phyloP scores from a whole-genome alignment of 2,113 vertebrate species.

The Lanius collurio region DNA sequence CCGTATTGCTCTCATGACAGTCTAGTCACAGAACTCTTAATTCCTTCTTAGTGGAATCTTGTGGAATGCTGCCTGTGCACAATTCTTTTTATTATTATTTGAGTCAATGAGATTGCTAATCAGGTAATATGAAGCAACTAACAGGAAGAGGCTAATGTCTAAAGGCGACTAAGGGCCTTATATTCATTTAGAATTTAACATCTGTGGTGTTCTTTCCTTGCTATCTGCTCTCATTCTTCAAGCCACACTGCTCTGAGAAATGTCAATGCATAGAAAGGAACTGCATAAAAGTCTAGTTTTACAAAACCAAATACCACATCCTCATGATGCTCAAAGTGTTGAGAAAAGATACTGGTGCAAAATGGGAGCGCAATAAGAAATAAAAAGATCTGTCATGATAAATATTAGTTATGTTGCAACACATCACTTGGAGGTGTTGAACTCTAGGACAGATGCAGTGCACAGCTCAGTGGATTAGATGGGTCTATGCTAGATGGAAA shows the following conservation, averaged over 20 bases:
- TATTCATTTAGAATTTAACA: not conserved
- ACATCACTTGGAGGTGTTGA: not conserved
- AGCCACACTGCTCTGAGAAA: not conserved
- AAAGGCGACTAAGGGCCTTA: not conserved
- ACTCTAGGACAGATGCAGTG: not conserved
- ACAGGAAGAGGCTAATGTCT: not conserved
- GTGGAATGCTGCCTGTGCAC: not conserved
- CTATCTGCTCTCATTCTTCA: not conserved
- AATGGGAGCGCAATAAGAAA: not conserved
- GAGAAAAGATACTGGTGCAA: not conserved
- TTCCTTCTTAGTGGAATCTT: not conserved
- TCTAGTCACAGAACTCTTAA: not conserved
- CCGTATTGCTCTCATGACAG: not conserved
- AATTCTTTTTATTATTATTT: not conserved
- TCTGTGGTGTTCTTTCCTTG: not conserved
- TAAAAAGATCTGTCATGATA: not conserved
- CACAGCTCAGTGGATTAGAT: not conserved
- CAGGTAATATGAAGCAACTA: not conserved
- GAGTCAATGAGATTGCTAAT: not conserved
- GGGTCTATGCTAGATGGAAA: not conserved
- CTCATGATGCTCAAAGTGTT: not conserved
- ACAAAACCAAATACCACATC: not conserved
- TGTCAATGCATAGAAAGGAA: not conserved
- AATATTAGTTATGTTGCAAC: not conserved
- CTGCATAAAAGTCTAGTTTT: not conserved